Conservation (phyloP, 2,888 invertebrate genomes). For the Hyles lineata region DNA sequence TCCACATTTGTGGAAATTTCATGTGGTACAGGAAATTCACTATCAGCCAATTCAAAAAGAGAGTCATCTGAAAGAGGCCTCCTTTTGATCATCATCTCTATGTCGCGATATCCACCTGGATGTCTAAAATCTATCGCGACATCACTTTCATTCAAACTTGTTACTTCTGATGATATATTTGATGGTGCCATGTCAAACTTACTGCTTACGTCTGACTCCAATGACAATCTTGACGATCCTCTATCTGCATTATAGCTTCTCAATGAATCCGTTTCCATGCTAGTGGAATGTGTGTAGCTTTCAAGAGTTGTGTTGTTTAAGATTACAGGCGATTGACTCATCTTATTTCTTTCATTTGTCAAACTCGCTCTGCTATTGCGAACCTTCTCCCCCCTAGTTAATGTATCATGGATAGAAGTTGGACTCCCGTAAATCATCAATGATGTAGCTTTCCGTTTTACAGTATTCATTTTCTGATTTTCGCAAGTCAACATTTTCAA, state of each 20-base stretch:
- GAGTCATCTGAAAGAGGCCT: constrained; percentile 91
- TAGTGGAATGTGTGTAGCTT: constrained; percentile 66
- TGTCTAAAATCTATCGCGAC: constrained; percentile 84
- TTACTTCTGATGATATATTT: constrained; percentile 73
- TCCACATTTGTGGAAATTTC: constrained; percentile 85
- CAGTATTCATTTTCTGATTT: constrained; percentile 76
- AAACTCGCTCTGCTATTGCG: constrained; percentile 78
- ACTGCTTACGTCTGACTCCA: constrained; percentile 80
- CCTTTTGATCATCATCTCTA: constrained; percentile 87
- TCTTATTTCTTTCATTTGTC: constrained; percentile 66
- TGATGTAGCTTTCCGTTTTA: constrained; percentile 78
- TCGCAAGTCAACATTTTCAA: constrained; percentile 78
- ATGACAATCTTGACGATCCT: constrained; percentile 76
- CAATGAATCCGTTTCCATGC: constrained; percentile 76
- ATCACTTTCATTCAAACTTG: constrained; percentile 74
- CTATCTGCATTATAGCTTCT: constrained; percentile 77
- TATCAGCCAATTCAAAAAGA: constrained; percentile 87
- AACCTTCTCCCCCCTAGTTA: constrained; percentile 80
- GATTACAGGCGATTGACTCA: constrained; percentile 56
- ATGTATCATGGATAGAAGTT: constrained; percentile 81
- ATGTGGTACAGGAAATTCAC: constrained; percentile 80
- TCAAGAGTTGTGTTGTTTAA: constrained; percentile 66
- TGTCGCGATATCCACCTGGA: constrained; percentile 74
- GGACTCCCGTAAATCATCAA: constrained; percentile 82
- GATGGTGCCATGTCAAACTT: constrained; percentile 78